Conservation (phyloP, 1,140 invertebrate genomes). For the Patella vulgata region DNA sequence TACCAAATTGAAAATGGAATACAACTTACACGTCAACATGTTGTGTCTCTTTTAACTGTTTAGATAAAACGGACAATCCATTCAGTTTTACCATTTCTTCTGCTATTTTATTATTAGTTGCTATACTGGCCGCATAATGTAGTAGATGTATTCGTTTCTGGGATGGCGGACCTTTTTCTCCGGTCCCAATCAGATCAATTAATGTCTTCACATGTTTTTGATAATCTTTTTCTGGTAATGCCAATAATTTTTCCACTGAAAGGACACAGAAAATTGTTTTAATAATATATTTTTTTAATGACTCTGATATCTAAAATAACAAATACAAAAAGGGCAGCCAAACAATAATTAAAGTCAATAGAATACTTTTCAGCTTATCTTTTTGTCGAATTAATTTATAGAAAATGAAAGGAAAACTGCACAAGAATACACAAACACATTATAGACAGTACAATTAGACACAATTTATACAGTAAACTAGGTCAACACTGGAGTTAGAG, state of each 20-base stretch:
- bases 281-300: not conserved
- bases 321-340: too few species aligned
- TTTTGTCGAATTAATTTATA: too few species aligned
- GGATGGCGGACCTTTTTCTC: constrained; percentile 64
- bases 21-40: constrained; percentile 64
- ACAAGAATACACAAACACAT: not conserved
- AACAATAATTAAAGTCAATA: too few species aligned
- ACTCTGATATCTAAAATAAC: not conserved
- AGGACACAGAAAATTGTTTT: constrained; percentile 27
- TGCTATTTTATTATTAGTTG: constrained; percentile 40
- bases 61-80: constrained; percentile 45
- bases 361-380: too few species aligned
- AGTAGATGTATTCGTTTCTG: constrained; percentile 64
- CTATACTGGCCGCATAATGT: constrained; percentile 58
- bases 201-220: constrained; percentile 55
- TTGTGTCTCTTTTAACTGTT: constrained; percentile 58
- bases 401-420: not conserved
- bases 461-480: too few species aligned
- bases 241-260: constrained; percentile 55
- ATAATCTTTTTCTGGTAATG: constrained; percentile 58
- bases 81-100: constrained; percentile 45
- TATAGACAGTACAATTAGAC: not conserved
- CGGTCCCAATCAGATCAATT: constrained; percentile 43
- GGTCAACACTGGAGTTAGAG: too few species aligned
- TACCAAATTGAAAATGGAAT: too few species aligned